Base-by-base conservation (phyloP, 2,113 vertebrate genomes). In the Otolemur garnettii region DNA sequence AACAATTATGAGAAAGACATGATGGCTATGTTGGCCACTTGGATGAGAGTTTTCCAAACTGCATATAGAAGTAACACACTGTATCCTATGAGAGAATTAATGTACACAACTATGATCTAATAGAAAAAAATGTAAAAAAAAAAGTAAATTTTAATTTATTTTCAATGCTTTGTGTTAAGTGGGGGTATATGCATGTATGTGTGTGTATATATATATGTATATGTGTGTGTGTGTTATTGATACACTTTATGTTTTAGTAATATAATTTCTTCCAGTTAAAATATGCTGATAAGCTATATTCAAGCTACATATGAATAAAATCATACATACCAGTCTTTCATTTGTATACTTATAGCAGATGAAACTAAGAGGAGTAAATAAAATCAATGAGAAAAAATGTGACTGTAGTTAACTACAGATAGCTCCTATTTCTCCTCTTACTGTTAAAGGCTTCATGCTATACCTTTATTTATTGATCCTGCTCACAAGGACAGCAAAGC, bases 401-500 rank as follows among this genome's bases (percentile, higher is more conserved):
- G 84, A 33, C 64, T 80, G 8, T 55, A 42, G 45, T 94, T 90
- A 92, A 4, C 84, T 38, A 33, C 17, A 93, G 30, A 94, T 17
- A 72, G 59, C 45, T 53, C 64, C 91, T 90, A 77, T 94, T 62
- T 90, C 33, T 97, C 90, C 45, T 50, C 30, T 69, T 87, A 74
- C 33, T 60, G 30, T 59, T 93, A 91, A 82, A 92, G n/a, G 9
- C 11, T 80, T 92, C 55, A n/a, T 45, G 11, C 17, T 24, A 85
- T 94, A 87, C 59, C 28, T 13, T 95, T 92, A 94, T 90, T 96
- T 96, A 96, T 60, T 92, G 88, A 97, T 93, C 69, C 8, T 57
- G 8, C 83, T 95, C 87, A 86, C 92, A 96, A 96, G 74, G 90
- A 62, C 74, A 86, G 62, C 68, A 94, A 81, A 80, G 50, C 5